Evolutionary conservation across 2,888 invertebrate species (phyloP).

Genomic region (Hemithea aestivaria): DNA sequence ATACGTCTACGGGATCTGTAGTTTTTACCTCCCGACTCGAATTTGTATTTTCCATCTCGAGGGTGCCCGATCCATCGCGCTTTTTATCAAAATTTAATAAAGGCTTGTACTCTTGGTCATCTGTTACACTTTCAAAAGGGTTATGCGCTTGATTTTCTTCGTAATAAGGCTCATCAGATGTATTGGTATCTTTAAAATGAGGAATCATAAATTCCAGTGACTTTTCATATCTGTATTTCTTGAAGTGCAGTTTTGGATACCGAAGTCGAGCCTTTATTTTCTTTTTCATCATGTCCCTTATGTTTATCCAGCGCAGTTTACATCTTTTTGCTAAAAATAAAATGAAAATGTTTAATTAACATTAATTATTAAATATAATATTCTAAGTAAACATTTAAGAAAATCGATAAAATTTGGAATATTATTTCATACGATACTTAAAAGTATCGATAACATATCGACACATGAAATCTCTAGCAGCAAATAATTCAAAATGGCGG

Average conservation of each 20-base stretch:
- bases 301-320: constrained; percentile 66
- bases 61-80: constrained; percentile 20
- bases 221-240: constrained; percentile 63
- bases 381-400: too few species aligned
- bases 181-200: constrained; percentile 34
- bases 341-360: background rate
- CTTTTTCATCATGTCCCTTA: constrained; percentile 64
- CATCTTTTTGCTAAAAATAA: constrained; percentile 50
- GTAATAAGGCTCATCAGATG: constrained; percentile 38
- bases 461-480: too few species aligned
- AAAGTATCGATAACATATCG: too few species aligned
- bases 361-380: too few species aligned
- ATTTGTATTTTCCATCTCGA: background rate
- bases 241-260: constrained; percentile 46
- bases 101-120: too few species aligned
- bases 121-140: constrained; percentile 35
- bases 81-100: too few species aligned
- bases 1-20: constrained; percentile 59
- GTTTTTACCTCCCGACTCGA: constrained; percentile 2
- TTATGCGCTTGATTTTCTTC: constrained; percentile 9
- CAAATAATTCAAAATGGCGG: too few species aligned
- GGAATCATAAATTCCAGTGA: constrained; percentile 59
- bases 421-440: too few species aligned
- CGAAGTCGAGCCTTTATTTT: constrained; percentile 50
- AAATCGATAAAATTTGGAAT: too few species aligned